Conservation (phyloP, 2,113 vertebrate genomes). For the Boleophthalmus pectinirostris region DNA sequence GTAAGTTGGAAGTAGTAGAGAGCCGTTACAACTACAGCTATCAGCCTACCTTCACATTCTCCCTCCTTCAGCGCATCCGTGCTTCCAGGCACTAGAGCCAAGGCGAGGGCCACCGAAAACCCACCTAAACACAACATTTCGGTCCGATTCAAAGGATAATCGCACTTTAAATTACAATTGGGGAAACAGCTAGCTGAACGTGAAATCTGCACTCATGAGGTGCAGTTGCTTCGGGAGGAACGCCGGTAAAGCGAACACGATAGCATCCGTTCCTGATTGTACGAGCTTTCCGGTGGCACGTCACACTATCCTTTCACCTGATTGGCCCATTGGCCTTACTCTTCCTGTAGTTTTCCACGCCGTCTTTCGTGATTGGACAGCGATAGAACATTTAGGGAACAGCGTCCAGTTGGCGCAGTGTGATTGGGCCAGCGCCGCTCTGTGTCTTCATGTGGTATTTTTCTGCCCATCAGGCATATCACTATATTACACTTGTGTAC, state of each 20-base stretch:
- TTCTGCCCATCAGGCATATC: background rate
- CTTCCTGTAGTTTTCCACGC: conserved; percentile 43
- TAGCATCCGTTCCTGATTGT: conserved; percentile 12
- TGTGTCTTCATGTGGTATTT: background rate
- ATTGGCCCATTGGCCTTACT: conserved; percentile 70
- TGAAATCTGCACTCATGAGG: conserved; percentile 11
- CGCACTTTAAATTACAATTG: background rate
- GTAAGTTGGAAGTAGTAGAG: background rate
- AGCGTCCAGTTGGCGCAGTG: conserved; percentile 87
- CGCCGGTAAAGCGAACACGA: conserved; percentile 56
- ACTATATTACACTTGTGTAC: too few relatives aligned
- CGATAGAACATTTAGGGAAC: conserved; percentile 19
- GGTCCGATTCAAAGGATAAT: background rate
- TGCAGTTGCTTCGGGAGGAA: conserved; percentile 11
- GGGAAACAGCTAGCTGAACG: background rate
- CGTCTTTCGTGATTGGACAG: conserved; percentile 55
- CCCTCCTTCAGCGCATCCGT: conserved; percentile 80
- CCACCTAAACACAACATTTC: conserved; percentile 81
- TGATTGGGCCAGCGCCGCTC: conserved; percentile 78
- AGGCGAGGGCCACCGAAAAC: conserved; percentile 81
- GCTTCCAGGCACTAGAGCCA: conserved; percentile 75
- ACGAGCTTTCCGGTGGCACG: conserved; percentile 43
- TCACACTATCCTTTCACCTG: conserved; percentile 29
- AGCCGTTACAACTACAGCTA: background rate
- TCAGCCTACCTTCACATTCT: conserved; percentile 88